Evolutionary conservation across 2,113 vertebrate species (phyloP).

Genomic region (Numida meleagris): DNA sequence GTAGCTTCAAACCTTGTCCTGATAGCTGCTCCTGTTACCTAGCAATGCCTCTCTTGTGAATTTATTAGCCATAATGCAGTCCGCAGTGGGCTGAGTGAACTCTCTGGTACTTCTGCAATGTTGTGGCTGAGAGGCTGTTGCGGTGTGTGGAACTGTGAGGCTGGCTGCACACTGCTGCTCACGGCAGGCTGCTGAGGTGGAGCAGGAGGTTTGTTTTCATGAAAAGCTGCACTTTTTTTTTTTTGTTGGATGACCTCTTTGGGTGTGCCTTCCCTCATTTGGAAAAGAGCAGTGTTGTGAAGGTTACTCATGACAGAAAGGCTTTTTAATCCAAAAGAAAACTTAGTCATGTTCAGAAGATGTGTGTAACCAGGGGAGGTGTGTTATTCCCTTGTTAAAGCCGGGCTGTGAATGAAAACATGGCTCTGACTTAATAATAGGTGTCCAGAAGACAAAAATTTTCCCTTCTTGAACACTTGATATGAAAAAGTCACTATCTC

Average conservation of each 20-base stretch:
- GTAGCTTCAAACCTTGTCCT: neutral
- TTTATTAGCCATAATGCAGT: neutral
- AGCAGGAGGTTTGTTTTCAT: neutral
- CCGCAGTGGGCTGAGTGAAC: fast-evolving
- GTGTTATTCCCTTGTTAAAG: neutral
- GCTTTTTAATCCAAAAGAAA: neutral
- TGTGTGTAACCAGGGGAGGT: neutral
- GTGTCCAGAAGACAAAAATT: neutral
- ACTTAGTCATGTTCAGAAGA: fast-evolving
- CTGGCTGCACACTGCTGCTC: neutral
- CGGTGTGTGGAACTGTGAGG: fast-evolving
- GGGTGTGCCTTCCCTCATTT: neutral
- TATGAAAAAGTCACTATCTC: neutral
- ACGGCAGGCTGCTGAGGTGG: too few species aligned
- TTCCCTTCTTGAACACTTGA: neutral
- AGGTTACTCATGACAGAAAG: neutral
- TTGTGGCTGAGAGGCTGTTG: neutral
- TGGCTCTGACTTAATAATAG: neutral
- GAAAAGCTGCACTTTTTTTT: neutral
- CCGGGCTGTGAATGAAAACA: neutral
- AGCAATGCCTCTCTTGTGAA: neutral
- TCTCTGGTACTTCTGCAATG: neutral
- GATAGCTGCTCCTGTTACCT: neutral
- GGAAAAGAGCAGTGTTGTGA: neutral
- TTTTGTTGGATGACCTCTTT: neutral